Evolutionary conservation across 2,888 invertebrate species (phyloP), one percentile per base, ranked within the genome.

Genomic region (Microctonus brassicae): DNA sequence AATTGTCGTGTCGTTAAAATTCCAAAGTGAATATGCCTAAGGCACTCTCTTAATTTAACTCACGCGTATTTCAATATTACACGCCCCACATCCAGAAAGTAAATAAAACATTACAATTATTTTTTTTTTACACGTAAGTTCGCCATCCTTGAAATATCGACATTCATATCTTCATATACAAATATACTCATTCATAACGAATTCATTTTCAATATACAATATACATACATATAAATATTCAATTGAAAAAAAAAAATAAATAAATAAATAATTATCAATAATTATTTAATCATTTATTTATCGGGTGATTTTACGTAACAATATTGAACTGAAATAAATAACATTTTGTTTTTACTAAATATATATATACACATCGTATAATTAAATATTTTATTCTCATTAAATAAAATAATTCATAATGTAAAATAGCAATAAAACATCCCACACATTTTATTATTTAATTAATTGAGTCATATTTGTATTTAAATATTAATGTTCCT

Each of bases 241-340:
- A n/a, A n/a, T n/a, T n/a, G n/a, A 47, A 47, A 20, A 17, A 29
- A 29, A 29, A 29, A 29, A 29, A 29, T 29, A 29, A 5, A 29
- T 29, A 5, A 5, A 29, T 29, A 29, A 20, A 13, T 47, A 47
- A 47, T 47, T 47, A 47, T 47, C 47, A 5, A 17, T 17, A 47
- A 47, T 47, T 47, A 47, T 47, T 47, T 7, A n/a, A 47, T 47
- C 47, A 47, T 47, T 47, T 20, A 47, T 47, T 47, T 47, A 47
- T 17, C 47, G 17, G 17, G 17, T 47, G 47, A 47, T 17, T 47
- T 47, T 47, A 20, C 47, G 47, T 20, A 47, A 47, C 17, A 7
- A 47, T 47, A 47, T n/a, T n/a, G 47, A 47, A 47, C 17, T 17
- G 9, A n/a, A 9, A 7, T 20, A 47, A n/a, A 20, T n/a, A n/a